These are phyloP conservation scores for Muraenolepis orangiensis DNA, from an alignment of 2,797 vertebrate species.

Conservation along the genomic window DNA sequence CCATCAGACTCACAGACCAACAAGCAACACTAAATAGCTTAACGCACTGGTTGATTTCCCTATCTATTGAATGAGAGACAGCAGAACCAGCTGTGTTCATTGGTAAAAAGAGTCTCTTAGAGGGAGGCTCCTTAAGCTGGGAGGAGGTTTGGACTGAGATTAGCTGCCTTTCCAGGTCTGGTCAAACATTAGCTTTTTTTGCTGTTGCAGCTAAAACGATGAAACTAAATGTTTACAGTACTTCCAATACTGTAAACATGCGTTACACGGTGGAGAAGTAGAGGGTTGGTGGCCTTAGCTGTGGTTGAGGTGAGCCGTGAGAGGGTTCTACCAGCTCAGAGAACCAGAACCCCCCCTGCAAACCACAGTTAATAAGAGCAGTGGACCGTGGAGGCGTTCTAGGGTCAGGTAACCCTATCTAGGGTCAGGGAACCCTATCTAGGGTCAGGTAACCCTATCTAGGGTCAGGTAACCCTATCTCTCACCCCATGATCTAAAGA, in stretches of 20 bases:
- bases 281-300: constrained; percentile 17
- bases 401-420: too few species aligned
- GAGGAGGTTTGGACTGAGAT: constrained; percentile 54
- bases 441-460: constrained; percentile 54
- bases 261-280: constrained; percentile 29
- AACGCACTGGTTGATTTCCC: constrained; percentile 63
- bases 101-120: constrained; percentile 36
- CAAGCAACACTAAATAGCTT: constrained; percentile 65
- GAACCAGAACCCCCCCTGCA: constrained; percentile 45
- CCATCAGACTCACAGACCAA: constrained; percentile 52
- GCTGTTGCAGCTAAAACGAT: constrained; percentile 43
- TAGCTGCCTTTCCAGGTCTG: constrained; percentile 65
- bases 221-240: constrained; percentile 41
- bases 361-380: too few species aligned
- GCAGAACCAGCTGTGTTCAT: constrained; percentile 59
- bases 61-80: constrained; percentile 36
- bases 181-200: constrained; percentile 52
- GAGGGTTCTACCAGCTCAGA: constrained; percentile 33
- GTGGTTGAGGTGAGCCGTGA: constrained; percentile 23
- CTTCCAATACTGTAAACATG: constrained; percentile 43
- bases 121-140: constrained; percentile 44
- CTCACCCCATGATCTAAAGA: constrained; percentile 7
- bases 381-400: too few species aligned
- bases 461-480: constrained; percentile 54
- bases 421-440: too few species aligned